A percentile compares a stretch with the other conserved stretches of the same genome.
Evolutionary conservation across 2,888 invertebrate genomes (phyloP).

Genomic region (Gibbula magus): DNA sequence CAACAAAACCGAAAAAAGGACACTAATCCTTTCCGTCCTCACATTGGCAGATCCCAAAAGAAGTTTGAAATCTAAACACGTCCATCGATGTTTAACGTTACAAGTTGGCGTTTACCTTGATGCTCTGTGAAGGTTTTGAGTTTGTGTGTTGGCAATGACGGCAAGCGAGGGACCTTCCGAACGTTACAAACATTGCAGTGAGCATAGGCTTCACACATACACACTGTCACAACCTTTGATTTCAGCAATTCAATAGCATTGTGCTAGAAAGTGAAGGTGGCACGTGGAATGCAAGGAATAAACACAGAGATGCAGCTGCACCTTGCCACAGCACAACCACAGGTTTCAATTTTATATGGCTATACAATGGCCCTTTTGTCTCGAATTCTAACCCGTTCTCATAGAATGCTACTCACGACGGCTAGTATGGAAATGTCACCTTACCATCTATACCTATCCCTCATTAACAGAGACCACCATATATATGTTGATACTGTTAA

Average conservation of each 20-base stretch:
- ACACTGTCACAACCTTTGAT: not conserved
- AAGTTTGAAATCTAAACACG: not conserved
- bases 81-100: not conserved
- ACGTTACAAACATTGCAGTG: not conserved
- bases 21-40: not conserved
- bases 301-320: no score
- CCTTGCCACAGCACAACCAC: no score
- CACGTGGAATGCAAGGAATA: no score
- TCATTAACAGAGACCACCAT: no score
- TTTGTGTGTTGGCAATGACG: not conserved
- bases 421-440: no score
- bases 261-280: no score
- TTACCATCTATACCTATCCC: no score
- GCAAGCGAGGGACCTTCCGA: not conserved
- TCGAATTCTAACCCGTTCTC: no score
- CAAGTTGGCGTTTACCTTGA: not conserved
- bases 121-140: not conserved
- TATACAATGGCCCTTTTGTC: no score
- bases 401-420: no score
- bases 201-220: not conserved
- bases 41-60: not conserved
- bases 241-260: not conserved
- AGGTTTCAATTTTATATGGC: no score
- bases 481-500: no score
- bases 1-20: not conserved